Base-by-base conservation (phyloP, 2,888 invertebrate species). In the Frankliniella intonsa region DNA sequence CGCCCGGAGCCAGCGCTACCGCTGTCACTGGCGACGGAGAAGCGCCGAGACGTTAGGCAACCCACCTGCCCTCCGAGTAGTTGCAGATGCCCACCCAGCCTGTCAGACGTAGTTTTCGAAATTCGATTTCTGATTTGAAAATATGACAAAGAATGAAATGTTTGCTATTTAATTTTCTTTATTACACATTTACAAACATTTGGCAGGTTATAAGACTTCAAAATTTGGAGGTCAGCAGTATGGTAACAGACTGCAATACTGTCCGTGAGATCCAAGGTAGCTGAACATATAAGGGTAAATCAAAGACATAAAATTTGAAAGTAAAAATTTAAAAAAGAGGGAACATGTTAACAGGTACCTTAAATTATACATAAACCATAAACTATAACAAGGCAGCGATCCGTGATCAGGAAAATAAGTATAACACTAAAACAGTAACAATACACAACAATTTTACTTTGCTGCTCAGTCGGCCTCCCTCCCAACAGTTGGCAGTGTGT, bases 181-280 rank as follows among this genome's bases (percentile, higher is more conserved):
- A 76, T 76, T 76, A 76, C 69, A 76, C 69, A 76, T 76, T 76
- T 76, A 76, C 69, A 76, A 76, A 76, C 69, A 76, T 76, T 76
- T 76, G 69, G 69, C 69, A 76, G 69, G 69, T 76, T 76, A 76
- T 25, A 76, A 76, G 69, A 76, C 69, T 76, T 76, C 69, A 76
- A 76, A 76, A 76, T 76, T 76, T 76, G 69, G 69, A 76, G 69
- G 69, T 76, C 69, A 76, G 69, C 69, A 76, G 69, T 25, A 76
- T 76, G 69, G 69, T 76, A 76, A 76, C 69, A 76, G 55, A 76
- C 69, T 25, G 69, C 69, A 76, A 76, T 76, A 76, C 69, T 76
- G 69, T 76, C 69, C 22, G 69, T 76, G 69, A 76, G 69, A 76
- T 76, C 69, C 69, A 76, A 76, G 69, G 22, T 76, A 76, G 69